A percentile compares a stretch with the other conserved stretches of the same genome.
These are phyloP conservation scores for Notoglanidium macrostoma DNA, from an alignment of 2,797 vertebrate genomes.

Conservation along the genomic window DNA sequence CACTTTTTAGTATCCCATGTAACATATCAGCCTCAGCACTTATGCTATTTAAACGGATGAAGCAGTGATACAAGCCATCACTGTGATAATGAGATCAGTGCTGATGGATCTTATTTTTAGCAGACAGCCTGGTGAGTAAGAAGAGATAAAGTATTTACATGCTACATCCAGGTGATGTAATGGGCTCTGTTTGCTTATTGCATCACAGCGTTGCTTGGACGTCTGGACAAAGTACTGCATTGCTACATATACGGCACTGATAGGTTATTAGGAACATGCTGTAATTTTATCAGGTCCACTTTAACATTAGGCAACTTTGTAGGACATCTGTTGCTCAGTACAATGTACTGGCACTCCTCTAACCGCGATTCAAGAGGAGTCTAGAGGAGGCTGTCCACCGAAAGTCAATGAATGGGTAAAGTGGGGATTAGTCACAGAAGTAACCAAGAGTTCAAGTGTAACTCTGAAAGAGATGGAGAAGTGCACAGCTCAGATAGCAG, in stretches of 20 bases:
- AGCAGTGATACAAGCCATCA: not conserved
- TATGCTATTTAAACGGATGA: not conserved
- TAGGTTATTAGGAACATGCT: not conserved
- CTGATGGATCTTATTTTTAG: slow-evolving; percentile 23
- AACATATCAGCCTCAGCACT: not conserved
- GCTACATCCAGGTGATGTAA: not conserved
- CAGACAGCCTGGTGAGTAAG: slow-evolving; percentile 6
- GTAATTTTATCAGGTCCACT: not conserved
- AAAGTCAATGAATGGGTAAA: not conserved
- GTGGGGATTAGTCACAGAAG: not conserved
- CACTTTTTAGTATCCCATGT: not conserved
- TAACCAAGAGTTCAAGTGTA: not conserved
- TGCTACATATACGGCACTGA: not conserved
- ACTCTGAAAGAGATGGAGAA: not conserved
- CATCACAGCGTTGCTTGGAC: slow-evolving; percentile 14
- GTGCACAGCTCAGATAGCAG: not conserved
- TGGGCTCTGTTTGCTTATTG: not conserved
- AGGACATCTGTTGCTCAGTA: not conserved
- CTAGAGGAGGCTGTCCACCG: not conserved
- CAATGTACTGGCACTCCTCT: not conserved
- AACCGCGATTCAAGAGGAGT: not conserved
- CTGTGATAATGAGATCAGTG: not conserved
- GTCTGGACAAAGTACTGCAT: slow-evolving; percentile 17
- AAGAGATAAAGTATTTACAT: slow-evolving; percentile 28
- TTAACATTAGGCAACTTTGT: not conserved